Evolutionary conservation across 2,113 vertebrate genomes (phyloP).

Genomic region (Buteo buteo): DNA sequence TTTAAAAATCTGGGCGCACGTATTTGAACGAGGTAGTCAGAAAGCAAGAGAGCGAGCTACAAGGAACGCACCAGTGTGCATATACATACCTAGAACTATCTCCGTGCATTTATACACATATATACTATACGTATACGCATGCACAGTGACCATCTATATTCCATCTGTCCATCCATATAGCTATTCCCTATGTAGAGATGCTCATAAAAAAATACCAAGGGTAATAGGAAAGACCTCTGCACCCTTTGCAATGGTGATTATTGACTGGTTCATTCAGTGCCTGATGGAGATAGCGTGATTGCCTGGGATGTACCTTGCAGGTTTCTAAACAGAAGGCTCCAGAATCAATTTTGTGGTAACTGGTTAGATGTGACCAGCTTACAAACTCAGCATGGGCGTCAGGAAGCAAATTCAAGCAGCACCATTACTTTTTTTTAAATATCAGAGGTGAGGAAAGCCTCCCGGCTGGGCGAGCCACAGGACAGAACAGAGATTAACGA

Average conservation of each 20-base stretch:
- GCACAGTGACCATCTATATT: not conserved
- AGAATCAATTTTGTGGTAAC: slow-evolving; percentile 38
- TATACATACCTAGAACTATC: not conserved
- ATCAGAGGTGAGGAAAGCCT: not conserved
- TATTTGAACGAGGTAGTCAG: not conserved
- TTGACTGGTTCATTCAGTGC: not conserved
- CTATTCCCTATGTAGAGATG: not conserved
- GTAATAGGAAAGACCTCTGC: slow-evolving; percentile 11
- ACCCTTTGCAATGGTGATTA: not conserved
- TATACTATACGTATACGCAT: fast-evolving
- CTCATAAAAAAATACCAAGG: not conserved
- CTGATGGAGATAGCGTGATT: not conserved
- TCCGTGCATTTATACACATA: too few relatives aligned
- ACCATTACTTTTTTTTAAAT: not conserved
- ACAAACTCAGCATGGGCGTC: not conserved
- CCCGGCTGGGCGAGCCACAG: not conserved
- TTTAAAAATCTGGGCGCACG: not conserved
- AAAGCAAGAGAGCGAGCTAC: not conserved
- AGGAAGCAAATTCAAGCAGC: not conserved
- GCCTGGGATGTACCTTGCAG: not conserved
- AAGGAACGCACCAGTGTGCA: fast-evolving
- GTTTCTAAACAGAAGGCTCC: slow-evolving; percentile 33
- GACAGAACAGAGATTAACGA: not conserved
- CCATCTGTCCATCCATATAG: not conserved
- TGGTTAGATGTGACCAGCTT: slow-evolving; percentile 26